These are phyloP conservation scores for Amphibalanus amphitrite DNA, from an alignment of 1,140 invertebrate species.

Conservation along the genomic window DNA sequence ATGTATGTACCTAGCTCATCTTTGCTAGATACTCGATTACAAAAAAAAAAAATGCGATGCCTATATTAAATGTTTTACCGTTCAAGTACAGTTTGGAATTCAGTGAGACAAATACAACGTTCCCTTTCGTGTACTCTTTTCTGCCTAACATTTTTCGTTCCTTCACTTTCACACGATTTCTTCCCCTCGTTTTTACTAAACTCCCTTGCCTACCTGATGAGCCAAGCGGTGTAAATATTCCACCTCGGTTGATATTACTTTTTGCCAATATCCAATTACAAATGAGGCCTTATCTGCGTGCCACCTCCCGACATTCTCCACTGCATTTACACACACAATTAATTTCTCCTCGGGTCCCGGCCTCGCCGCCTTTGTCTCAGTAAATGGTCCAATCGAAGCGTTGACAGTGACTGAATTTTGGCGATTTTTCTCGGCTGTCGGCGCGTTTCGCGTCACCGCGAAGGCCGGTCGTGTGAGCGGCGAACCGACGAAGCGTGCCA, in stretches of 20 bases:
- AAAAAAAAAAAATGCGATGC: no score
- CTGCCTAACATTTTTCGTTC: background rate
- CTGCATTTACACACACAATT: slow-evolving; percentile 1
- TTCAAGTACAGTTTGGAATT: no score
- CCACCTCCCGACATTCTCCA: background rate
- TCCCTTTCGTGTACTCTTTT: no score
- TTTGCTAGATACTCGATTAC: no score
- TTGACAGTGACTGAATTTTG: background rate
- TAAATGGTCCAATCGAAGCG: slow-evolving; percentile 1
- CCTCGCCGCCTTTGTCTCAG: background rate
- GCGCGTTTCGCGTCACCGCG: background rate
- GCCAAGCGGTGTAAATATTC: background rate
- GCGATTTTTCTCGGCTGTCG: background rate
- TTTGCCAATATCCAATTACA: background rate
- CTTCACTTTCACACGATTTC: no score
- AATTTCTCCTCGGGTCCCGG: background rate
- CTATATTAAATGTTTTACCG: no score
- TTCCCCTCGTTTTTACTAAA: background rate
- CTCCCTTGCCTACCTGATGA: background rate
- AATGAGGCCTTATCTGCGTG: background rate
- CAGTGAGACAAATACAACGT: no score
- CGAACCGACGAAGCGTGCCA: background rate
- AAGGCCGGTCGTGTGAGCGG: no score
- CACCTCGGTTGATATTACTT: background rate
- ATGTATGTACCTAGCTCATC: no score